Evolutionary conservation across 2,797 vertebrate species (phyloP).

Genomic region (Pangasius macronema): DNA sequence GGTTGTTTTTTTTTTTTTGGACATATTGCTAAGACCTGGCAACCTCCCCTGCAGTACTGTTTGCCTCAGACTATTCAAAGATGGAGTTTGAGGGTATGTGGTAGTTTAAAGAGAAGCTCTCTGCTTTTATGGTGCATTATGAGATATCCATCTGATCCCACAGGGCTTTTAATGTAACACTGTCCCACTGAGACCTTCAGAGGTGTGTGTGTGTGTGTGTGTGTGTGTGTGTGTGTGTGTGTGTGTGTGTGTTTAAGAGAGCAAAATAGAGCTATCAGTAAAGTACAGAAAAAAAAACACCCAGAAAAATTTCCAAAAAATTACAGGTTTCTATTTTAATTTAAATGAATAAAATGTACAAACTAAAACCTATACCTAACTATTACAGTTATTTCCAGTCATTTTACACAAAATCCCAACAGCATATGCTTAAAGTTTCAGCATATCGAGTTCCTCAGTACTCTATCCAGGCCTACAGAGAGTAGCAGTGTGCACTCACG

Average conservation of each 20-base stretch:
- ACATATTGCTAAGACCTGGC: not conserved
- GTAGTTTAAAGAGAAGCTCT: not conserved
- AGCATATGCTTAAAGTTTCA: not conserved
- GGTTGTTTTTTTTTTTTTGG: not conserved
- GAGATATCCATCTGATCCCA: slow-evolving; percentile 45
- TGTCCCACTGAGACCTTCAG: slow-evolving; percentile 48
- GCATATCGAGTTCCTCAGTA: not conserved
- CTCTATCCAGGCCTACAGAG: slow-evolving; percentile 13
- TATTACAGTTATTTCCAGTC: not conserved
- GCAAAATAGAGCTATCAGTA: not conserved
- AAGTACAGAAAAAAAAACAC: not conserved
- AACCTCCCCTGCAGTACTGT: not conserved
- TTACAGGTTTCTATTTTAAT: not conserved
- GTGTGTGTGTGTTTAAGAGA: not conserved
- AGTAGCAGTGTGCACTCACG: slow-evolving; percentile 10
- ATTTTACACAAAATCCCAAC: not conserved
- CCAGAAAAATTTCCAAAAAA: not conserved
- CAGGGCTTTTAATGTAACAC: slow-evolving; percentile 58
- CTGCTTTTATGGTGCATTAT: not conserved
- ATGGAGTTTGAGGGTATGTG: not conserved
- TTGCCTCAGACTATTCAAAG: not conserved
- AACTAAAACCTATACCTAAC: not conserved
- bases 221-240: slow-evolving; percentile 25
- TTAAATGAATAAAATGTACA: not conserved
- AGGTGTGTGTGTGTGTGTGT: too few species aligned